phyloP scores from a whole-genome alignment of 2,113 vertebrate species.

The Plotosus lineatus region DNA sequence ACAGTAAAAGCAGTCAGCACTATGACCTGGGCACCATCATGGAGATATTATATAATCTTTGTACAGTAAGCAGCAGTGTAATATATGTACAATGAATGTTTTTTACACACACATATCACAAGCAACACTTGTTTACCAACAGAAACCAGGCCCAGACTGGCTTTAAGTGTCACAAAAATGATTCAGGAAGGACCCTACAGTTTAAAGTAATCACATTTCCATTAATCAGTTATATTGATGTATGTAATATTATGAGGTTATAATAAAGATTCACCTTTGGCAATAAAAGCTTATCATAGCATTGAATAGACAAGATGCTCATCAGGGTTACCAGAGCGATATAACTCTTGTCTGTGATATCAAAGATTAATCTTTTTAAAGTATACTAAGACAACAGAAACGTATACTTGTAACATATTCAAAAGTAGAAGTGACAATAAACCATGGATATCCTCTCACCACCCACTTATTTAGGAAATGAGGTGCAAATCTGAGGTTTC shows the following conservation, averaged over 20 bases:
- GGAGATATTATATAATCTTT: neutral
- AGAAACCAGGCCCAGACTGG: neutral
- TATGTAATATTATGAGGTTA: neutral
- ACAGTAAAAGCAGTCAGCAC: neutral
- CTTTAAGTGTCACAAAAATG: neutral
- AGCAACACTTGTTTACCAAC: neutral
- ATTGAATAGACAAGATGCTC: neutral
- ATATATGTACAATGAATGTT: too few species aligned
- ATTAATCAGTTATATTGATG: too few species aligned
- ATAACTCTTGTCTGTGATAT: neutral
- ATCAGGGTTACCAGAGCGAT: neutral
- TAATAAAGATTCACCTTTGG: neutral
- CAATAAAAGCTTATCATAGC: constrained; percentile 31
- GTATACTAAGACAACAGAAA: neutral
- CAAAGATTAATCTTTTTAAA: neutral
- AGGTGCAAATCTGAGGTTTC: too few species aligned
- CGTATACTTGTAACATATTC: neutral
- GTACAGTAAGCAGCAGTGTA: neutral
- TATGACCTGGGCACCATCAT: neutral
- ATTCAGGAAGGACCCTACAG: neutral
- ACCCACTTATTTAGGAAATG: too few species aligned
- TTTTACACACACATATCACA: too few species aligned
- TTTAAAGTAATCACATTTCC: neutral
- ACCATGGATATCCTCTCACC: too few species aligned
- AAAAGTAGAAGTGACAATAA: neutral